These are phyloP conservation scores for Thymelicus acteon DNA, from an alignment of 2,888 invertebrate genomes.

Conservation along the genomic window DNA sequence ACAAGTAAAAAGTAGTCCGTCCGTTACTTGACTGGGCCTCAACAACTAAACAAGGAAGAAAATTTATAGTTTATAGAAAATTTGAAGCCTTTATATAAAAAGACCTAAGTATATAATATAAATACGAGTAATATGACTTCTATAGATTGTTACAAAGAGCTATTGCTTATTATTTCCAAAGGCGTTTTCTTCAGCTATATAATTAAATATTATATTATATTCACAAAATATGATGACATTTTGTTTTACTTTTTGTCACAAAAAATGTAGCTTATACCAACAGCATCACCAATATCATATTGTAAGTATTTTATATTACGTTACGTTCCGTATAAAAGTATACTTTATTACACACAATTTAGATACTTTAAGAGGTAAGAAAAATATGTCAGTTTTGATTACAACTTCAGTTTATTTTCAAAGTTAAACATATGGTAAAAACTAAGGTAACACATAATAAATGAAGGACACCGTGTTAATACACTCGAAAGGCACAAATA, in stretches of 20 bases:
- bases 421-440: slow-evolving; percentile 29
- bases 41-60: slow-evolving; percentile 33
- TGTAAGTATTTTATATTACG: slow-evolving; percentile 36
- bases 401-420: slow-evolving; percentile 34
- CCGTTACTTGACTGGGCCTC: background rate
- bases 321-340: slow-evolving; percentile 43
- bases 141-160: slow-evolving; percentile 33
- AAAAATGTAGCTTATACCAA: slow-evolving; percentile 4
- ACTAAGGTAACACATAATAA: slow-evolving; percentile 47
- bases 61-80: slow-evolving; percentile 21
- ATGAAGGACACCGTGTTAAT: slow-evolving; percentile 46
- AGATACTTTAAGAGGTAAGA: slow-evolving; percentile 41
- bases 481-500: slow-evolving; percentile 70
- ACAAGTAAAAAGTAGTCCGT: background rate
- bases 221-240: slow-evolving; percentile 10
- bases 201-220: background rate
- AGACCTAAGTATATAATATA: slow-evolving; percentile 37
- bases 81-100: slow-evolving; percentile 28
- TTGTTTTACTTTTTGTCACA: background rate
- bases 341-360: slow-evolving; percentile 36
- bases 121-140: slow-evolving; percentile 41
- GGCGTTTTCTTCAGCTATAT: slow-evolving; percentile 45
- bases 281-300: slow-evolving; percentile 18
- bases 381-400: slow-evolving; percentile 33
- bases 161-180: slow-evolving; percentile 62